These are phyloP conservation scores for Chelon auratus DNA, from an alignment of 2,797 vertebrate species.

Conservation along the genomic window DNA sequence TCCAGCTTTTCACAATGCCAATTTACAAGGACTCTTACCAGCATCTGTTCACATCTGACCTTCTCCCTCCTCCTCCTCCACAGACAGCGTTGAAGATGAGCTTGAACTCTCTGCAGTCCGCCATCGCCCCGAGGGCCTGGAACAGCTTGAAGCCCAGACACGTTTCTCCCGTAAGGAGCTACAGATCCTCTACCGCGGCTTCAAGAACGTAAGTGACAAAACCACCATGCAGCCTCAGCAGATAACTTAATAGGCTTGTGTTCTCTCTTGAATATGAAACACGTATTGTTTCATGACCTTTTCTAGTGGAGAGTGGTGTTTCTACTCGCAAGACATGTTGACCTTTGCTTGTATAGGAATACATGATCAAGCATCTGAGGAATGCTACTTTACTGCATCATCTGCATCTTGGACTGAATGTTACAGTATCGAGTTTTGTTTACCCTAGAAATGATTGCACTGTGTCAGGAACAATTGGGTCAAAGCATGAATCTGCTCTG, in stretches of 20 bases:
- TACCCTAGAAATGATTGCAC: conserved; percentile 19
- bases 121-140: conserved; percentile 95
- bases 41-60: conserved; percentile 40
- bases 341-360: background rate
- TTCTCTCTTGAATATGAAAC: conserved; percentile 2
- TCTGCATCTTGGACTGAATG: background rate
- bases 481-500: conserved; percentile 14
- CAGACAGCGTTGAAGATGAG: conserved; percentile 99
- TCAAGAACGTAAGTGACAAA: conserved; percentile 93
- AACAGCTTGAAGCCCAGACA: conserved; percentile 95
- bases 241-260: conserved; percentile 27
- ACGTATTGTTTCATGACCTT: too few relatives aligned
- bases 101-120: conserved; percentile 95
- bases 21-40: conserved; percentile 3
- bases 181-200: conserved; percentile 98
- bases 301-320: too few relatives aligned
- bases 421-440: conserved; percentile 21
- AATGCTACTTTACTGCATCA: conserved; percentile 31
- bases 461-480: conserved; percentile 52
- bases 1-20: background rate
- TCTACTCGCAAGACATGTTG: too few relatives aligned
- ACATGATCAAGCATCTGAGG: conserved; percentile 1
- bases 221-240: background rate
- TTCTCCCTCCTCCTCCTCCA: conserved; percentile 22
- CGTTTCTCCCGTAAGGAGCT: conserved; percentile 98